Conservation (phyloP, 2,113 vertebrate genomes). For the Nibea coibor region DNA sequence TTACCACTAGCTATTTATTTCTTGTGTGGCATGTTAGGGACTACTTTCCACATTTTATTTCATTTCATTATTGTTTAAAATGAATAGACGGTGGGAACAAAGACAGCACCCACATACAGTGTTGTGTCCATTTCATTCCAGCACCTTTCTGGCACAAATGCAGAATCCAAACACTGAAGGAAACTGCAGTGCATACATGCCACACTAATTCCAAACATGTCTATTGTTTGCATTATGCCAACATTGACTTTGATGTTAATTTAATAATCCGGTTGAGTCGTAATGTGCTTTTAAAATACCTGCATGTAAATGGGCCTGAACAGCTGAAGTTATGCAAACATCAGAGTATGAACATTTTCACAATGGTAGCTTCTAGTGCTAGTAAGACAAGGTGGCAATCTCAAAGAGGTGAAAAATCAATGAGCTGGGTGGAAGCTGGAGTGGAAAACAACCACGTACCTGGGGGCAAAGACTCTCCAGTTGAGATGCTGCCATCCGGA, state of each 20-base stretch:
- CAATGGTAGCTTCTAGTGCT: not conserved
- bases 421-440: slow-evolving; percentile 2
- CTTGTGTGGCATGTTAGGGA: not conserved
- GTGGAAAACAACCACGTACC: slow-evolving; percentile 79
- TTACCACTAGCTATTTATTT: not conserved
- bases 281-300: not conserved
- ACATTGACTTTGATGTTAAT: not conserved
- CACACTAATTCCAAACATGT: not conserved
- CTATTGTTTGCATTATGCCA: not conserved
- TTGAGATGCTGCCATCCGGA: slow-evolving; percentile 98
- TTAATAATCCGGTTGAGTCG: not conserved
- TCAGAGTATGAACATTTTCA: not conserved
- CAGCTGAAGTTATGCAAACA: not conserved
- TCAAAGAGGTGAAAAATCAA: slow-evolving; percentile 16
- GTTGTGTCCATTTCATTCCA: not conserved
- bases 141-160: not conserved
- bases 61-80: not conserved
- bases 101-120: not conserved
- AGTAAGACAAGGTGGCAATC: not conserved
- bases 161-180: not conserved
- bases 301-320: not conserved
- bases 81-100: not conserved
- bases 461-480: slow-evolving; percentile 97
- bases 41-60: not conserved
- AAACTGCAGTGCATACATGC: not conserved